Conservation (phyloP, 2,113 vertebrate species). For the Henicopernis longicauda region DNA sequence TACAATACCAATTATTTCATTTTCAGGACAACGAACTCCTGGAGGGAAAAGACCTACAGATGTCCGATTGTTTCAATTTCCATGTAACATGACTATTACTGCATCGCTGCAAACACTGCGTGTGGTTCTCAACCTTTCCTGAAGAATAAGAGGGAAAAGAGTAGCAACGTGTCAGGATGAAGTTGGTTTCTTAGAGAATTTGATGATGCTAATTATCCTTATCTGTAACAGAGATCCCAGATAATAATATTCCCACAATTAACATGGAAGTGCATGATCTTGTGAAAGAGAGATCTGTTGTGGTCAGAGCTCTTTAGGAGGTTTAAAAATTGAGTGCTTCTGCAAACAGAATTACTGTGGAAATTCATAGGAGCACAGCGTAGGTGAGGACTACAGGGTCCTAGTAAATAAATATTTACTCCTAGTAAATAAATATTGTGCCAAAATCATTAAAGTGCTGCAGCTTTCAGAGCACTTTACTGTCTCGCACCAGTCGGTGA, state of each 20-base stretch:
- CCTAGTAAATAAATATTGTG: not conserved
- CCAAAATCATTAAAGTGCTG: not conserved
- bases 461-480: not conserved
- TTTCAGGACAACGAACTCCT: not conserved
- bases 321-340: not conserved
- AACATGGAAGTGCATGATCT: not conserved
- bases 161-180: not conserved
- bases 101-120: not conserved
- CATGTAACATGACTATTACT: not conserved
- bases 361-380: not conserved
- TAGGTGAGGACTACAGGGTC: not conserved
- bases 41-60: not conserved
- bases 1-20: not conserved
- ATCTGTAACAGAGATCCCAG: not conserved
- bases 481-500: not conserved
- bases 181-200: not conserved
- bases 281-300: not conserved
- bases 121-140: not conserved
- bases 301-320: not conserved
- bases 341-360: not conserved
- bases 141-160: not conserved
- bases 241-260: not conserved
- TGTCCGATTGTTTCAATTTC: not conserved
- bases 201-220: not conserved
- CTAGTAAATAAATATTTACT: not conserved